phyloP scores from a whole-genome alignment of 2,113 vertebrate genomes.

The Sinocyclocheilus grahami region DNA sequence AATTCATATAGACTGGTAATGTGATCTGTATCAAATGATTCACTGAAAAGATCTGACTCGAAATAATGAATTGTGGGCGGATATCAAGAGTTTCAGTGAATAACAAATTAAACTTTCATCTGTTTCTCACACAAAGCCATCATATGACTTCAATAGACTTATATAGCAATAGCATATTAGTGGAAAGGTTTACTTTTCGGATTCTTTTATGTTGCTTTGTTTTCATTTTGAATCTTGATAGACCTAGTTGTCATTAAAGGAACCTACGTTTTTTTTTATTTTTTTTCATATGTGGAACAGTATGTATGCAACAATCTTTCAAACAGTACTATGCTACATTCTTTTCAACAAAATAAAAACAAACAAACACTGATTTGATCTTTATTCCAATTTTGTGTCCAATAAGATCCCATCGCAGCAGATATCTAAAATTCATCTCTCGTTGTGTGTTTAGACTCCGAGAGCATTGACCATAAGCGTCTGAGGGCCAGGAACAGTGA shows the following conservation, averaged over 20 bases:
- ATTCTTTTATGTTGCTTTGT: too few species aligned
- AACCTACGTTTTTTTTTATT: too few species aligned
- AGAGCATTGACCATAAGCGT: constrained; percentile 85
- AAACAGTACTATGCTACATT: neutral
- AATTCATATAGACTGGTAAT: neutral
- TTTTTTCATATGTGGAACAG: too few species aligned
- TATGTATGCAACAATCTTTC: neutral
- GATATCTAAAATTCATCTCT: neutral
- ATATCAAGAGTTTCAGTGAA: neutral
- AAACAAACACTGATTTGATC: neutral
- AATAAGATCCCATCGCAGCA: neutral
- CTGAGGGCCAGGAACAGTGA: constrained; percentile 92
- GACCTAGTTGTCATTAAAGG: too few species aligned
- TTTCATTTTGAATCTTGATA: too few species aligned
- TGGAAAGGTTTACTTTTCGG: too few species aligned
- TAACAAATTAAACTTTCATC: neutral
- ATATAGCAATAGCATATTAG: too few species aligned
- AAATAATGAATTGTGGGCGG: neutral
- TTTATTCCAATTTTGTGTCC: neutral
- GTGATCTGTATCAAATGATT: neutral
- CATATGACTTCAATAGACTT: neutral
- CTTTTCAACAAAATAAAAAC: neutral
- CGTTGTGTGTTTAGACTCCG: constrained; percentile 80
- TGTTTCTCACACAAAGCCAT: constrained; percentile 1
- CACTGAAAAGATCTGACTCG: neutral